phyloP scores from a whole-genome alignment of 2,888 invertebrate genomes.

The Xestia c-nigrum region DNA sequence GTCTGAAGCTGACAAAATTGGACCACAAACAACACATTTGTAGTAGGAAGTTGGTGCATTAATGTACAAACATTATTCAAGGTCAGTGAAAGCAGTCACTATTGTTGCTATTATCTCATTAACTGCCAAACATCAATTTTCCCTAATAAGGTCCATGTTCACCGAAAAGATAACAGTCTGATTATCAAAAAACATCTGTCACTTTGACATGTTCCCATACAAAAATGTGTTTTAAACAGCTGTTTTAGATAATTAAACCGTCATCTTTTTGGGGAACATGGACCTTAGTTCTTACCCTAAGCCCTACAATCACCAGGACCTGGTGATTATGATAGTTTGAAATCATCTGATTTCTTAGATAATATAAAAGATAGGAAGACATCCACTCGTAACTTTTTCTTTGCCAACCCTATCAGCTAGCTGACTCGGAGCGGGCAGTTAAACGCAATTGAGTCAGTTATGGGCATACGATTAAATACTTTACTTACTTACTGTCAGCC shows the following conservation, averaged over 20 bases:
- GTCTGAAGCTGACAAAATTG: neutral
- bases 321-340: neutral
- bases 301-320: neutral
- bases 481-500: conserved; percentile 46
- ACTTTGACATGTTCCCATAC: no score
- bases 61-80: neutral
- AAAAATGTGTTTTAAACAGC: no score
- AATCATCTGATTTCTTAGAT: neutral
- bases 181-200: no score
- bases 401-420: conserved; percentile 46
- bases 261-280: no score
- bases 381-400: no score
- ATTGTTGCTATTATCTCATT: neutral
- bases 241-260: no score
- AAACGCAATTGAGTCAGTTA: conserved; percentile 67
- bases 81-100: neutral
- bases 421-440: conserved; percentile 53
- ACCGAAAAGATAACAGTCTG: no score
- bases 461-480: conserved; percentile 66
- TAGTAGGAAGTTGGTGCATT: neutral
- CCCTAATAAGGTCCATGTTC: no score
- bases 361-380: neutral
- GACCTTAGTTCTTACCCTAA: neutral
- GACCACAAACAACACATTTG: neutral
- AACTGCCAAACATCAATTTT: neutral